Conservation (phyloP, 2,888 invertebrate genomes). For the Pinctada fucata region DNA sequence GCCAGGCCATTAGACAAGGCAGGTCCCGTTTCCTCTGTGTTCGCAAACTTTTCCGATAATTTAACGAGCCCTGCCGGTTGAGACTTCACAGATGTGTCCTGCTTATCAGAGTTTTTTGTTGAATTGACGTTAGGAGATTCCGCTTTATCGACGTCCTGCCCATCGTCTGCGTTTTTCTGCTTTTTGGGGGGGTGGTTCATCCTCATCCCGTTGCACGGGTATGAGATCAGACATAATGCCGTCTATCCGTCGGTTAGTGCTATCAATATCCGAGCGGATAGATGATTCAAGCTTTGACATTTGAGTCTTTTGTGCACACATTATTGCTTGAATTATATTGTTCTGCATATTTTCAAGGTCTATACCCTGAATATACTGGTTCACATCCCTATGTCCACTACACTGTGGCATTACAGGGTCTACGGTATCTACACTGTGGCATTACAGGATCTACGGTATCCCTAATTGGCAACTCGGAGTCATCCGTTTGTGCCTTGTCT, state of each 20-base stretch:
- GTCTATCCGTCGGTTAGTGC: neutral
- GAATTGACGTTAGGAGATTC: neutral
- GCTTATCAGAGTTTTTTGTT: too few species aligned
- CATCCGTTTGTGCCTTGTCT: too few species aligned
- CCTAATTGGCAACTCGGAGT: too few species aligned
- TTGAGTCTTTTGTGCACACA: neutral
- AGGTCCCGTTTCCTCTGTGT: neutral
- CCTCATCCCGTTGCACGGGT: too few species aligned
- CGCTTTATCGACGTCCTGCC: too few species aligned
- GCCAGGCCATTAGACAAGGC: neutral
- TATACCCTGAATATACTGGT: neutral
- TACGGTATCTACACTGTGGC: too few species aligned
- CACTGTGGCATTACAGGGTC: too few species aligned
- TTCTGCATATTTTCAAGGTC: neutral
- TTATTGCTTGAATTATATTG: neutral
- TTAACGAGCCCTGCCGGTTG: neutral
- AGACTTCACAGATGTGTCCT: too few species aligned
- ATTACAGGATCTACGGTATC: too few species aligned
- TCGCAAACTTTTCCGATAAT: neutral
- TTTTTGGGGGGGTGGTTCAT: neutral
- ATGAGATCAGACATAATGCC: neutral
- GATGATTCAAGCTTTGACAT: neutral
- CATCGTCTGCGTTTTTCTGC: too few species aligned
- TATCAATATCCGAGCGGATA: neutral
- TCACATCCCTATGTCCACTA: neutral